phyloP scores from a whole-genome alignment of 2,797 vertebrate species.

The Sebastes ruberrimus region DNA sequence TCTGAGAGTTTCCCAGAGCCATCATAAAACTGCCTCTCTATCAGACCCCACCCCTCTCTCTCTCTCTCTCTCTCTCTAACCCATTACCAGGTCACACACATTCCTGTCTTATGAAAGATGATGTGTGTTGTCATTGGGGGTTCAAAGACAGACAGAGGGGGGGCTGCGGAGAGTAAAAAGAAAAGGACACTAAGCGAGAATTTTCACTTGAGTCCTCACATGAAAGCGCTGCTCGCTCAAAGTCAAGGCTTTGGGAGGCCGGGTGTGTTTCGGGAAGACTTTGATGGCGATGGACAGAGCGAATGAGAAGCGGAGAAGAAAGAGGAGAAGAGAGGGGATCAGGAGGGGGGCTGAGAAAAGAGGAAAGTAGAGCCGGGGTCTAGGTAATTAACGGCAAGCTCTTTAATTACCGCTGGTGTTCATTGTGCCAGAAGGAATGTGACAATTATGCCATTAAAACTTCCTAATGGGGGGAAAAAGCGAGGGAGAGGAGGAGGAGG shows the following conservation, averaged over 20 bases:
- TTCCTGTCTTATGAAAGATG: constrained; percentile 78
- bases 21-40: constrained; percentile 94
- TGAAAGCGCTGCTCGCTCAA: constrained; percentile 75
- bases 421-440: constrained; percentile 84
- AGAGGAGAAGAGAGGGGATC: constrained; percentile 65
- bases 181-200: constrained; percentile 71
- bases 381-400: constrained; percentile 83
- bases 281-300: constrained; percentile 73
- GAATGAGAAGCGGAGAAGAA: constrained; percentile 70
- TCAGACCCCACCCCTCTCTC: constrained; percentile 71
- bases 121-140: constrained; percentile 76
- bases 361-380: constrained; percentile 73
- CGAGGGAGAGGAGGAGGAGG: constrained; percentile 23
- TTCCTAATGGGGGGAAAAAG: constrained; percentile 74
- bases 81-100: constrained; percentile 76
- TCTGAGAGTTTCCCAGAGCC: constrained; percentile 94
- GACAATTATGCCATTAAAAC: constrained; percentile 85
- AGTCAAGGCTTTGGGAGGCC: constrained; percentile 77
- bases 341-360: constrained; percentile 65
- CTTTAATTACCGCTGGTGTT: constrained; percentile 84
- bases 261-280: constrained; percentile 64
- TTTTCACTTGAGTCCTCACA: constrained; percentile 76
- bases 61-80: constrained; percentile 58
- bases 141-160: constrained; percentile 70
- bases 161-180: constrained; percentile 48